These are phyloP conservation scores for Collichthys lucidus DNA, from an alignment of 2,113 vertebrate species.

Conservation along the genomic window DNA sequence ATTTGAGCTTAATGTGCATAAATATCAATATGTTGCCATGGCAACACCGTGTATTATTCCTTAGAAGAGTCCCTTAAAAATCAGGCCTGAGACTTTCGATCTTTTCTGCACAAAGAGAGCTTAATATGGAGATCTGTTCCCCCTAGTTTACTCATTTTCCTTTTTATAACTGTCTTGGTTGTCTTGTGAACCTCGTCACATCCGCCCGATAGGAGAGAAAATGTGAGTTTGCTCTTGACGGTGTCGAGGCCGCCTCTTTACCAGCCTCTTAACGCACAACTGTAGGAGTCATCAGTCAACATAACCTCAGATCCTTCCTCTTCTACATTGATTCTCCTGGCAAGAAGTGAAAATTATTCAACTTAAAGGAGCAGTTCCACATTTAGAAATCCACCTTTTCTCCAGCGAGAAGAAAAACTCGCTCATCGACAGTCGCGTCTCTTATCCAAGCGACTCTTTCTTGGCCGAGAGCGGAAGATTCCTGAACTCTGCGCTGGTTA, in stretches of 20 bases:
- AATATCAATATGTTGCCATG: slow-evolving; percentile 12
- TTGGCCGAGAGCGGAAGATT: too few relatives aligned
- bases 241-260: slow-evolving; percentile 8
- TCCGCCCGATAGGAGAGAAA: slow-evolving; percentile 17
- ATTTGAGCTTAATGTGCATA: slow-evolving; percentile 23
- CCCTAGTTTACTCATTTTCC: slow-evolving; percentile 10
- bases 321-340: not conserved
- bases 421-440: not conserved
- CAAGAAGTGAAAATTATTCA: not conserved
- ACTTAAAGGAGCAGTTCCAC: not conserved
- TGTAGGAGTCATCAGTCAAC: not conserved
- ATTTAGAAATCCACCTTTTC: not conserved
- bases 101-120: not conserved
- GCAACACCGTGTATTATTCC: slow-evolving; percentile 28
- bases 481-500: too few relatives aligned
- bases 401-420: not conserved
- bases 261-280: slow-evolving; percentile 36
- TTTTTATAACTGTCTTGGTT: slow-evolving; percentile 27
- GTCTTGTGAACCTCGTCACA: slow-evolving; percentile 7
- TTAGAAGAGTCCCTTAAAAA: slow-evolving; percentile 6
- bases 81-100: slow-evolving; percentile 9
- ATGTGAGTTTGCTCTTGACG: slow-evolving; percentile 19
- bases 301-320: not conserved
- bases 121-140: slow-evolving; percentile 21
- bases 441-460: not conserved